These are phyloP conservation scores for Hemaris fuciformis DNA, from an alignment of 2,888 invertebrate species.

Conservation along the genomic window DNA sequence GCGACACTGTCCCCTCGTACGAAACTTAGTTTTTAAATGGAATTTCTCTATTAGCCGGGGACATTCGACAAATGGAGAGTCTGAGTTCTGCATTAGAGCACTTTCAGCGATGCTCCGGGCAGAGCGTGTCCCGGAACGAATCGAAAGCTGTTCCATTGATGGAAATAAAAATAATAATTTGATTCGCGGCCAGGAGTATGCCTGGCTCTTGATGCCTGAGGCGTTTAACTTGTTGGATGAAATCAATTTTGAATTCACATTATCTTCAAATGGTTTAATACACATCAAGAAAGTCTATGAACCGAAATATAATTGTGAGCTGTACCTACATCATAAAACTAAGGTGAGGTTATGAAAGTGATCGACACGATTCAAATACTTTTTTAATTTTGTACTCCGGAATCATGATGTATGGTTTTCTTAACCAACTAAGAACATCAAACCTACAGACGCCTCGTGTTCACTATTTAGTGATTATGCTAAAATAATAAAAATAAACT, in stretches of 20 bases:
- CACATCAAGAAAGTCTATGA: too few species aligned
- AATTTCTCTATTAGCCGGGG: constrained; percentile 56
- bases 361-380: too few species aligned
- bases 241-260: not conserved
- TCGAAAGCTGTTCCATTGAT: constrained; percentile 33
- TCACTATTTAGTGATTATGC: not conserved
- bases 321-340: too few species aligned
- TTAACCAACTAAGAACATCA: too few species aligned
- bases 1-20: constrained; percentile 31
- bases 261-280: not conserved
- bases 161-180: constrained; percentile 39
- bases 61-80: constrained; percentile 58
- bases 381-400: too few species aligned
- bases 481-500: not conserved
- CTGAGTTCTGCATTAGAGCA: constrained; percentile 58
- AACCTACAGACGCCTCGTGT: not conserved
- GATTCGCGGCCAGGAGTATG: constrained; percentile 33
- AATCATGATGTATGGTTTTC: too few species aligned
- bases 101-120: constrained; percentile 52
- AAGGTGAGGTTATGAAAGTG: too few species aligned
- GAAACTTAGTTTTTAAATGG: constrained; percentile 53
- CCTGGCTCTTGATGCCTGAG: constrained; percentile 37
- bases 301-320: too few species aligned
- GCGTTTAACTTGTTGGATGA: constrained; percentile 19
- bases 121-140: constrained; percentile 44